Base-by-base conservation (phyloP, 2,888 invertebrate genomes). In the Ophion obscuratus region DNA sequence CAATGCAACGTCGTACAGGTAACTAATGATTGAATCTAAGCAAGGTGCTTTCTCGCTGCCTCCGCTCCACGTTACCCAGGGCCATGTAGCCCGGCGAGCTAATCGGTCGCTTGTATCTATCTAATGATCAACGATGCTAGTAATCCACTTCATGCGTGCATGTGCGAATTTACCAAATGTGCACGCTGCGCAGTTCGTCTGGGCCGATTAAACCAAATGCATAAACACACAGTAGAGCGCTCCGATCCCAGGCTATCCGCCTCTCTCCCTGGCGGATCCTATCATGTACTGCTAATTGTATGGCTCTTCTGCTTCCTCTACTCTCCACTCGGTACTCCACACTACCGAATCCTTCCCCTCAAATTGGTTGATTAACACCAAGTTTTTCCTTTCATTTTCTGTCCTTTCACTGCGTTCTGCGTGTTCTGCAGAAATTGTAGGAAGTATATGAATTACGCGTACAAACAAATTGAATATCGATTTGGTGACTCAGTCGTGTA, bases 1-100 rank as follows among this genome's bases (percentile, higher is more conserved):
- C 91, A 91, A 89, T 89, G 90, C 91, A 90, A 91, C 91, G 91
- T 91, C 90, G 90, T 90, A 89, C 89, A 89, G 89, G 89, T 90
- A 89, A 91, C 89, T 84, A 88, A 88, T 87, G 90, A 92, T 91
- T 90, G 88, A 90, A 87, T 90, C 90, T 90, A 87, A 88, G 67
- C 79, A 71, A 59, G 67, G 71, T 77, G 47, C n/a, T 68, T 73
- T 71, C 74, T 67, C 73, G 61, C 47, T 59, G 24, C 75, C 75
- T 75, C 66, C 53, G 27, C 47, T 53, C 64, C 70, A 57, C 27
- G 73, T 79, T 71, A 57, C 47, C 71, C 20, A 62, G 71, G 80
- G 59, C 77, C 84, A 44, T 40, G 57, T 66, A 62, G 80, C 77
- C 82, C 84, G 83, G 86, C 86, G 71, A 89, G 87, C 90, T 91